Percentiles rank a stretch among this genome's conserved stretches.
phyloP scores from a whole-genome alignment of 2,888 invertebrate species.

The Chloromyia formosa region DNA sequence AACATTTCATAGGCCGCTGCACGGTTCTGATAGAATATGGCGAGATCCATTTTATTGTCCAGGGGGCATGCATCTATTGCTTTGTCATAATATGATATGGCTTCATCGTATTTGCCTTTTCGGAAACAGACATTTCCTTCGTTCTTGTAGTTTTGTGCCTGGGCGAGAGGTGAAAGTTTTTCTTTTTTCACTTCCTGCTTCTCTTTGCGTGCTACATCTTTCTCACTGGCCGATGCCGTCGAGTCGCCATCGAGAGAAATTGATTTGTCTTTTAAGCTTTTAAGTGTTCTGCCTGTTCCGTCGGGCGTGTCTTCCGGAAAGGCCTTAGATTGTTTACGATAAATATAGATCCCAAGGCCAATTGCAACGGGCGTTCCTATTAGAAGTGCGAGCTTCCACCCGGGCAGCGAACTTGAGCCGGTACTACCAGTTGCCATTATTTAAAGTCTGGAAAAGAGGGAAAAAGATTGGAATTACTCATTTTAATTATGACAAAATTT shows the following conservation, averaged over 20 bases:
- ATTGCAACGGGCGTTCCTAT: conserved; percentile 85
- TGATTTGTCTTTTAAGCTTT: conserved; percentile 67
- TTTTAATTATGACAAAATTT: not conserved
- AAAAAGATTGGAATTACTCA: not conserved
- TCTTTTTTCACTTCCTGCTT: conserved; percentile 56
- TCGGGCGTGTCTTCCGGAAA: conserved; percentile 51
- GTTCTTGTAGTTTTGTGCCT: conserved; percentile 82
- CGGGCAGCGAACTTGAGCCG: conserved; percentile 72
- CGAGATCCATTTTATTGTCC: conserved; percentile 76
- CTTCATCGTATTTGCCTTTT: conserved; percentile 88
- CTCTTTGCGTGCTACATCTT: conserved; percentile 54
- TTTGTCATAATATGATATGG: conserved; percentile 87
- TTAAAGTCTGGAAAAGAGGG: not conserved
- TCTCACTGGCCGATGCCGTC: conserved; percentile 65
- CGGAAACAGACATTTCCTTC: conserved; percentile 90
- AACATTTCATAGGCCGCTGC: conserved; percentile 95
- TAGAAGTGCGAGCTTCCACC: conserved; percentile 87
- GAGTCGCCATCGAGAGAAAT: conserved; percentile 68
- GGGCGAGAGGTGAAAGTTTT: conserved; percentile 70
- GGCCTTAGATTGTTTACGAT: conserved; percentile 45
- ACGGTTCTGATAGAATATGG: conserved; percentile 94
- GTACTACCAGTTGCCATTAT: conserved; percentile 55
- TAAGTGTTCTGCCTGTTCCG: conserved; percentile 67
- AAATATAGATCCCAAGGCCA: conserved; percentile 78
- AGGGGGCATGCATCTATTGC: conserved; percentile 90